Base-by-base conservation (phyloP, 2,797 vertebrate genomes). In the Cyclura pinguis region DNA sequence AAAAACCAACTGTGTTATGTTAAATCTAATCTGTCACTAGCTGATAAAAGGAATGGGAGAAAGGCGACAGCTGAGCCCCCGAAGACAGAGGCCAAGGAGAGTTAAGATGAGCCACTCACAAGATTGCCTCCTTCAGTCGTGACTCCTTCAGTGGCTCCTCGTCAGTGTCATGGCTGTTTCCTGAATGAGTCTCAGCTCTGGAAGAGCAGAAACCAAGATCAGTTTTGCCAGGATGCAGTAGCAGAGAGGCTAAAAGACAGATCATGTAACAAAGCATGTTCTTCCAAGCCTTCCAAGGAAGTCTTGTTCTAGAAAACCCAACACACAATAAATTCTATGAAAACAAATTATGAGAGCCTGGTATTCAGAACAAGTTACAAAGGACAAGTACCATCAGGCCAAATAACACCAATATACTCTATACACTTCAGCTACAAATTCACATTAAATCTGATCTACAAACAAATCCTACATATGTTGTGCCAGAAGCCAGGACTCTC, bases 71-170 rank as follows among this genome's bases (percentile, higher is more conserved):
- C 7, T 57, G 62, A 84, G 18, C 35, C 47, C 62, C 73, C 35
- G 67, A 67, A 81, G 8, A 1, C 74, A 16, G 27, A 57, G 0
- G 4, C 0, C 72, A 18, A 73, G 29, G 0, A 10, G 24, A 47
- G 80, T 77, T 6, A 50, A 1, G 20, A 29, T 0, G 29, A 2
- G 1, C 5, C 86, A 98, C 98, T 98, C 96, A 99, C 99, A 99
- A 97, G 95, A 98, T 98, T n/a, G 98, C 98, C 96, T 99, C 98
- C 93, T 98, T 98, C 96, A 97, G 95, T 74, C 95, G 94, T 42
- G 97, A 97, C 93, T 97, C 97, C 95, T 97, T 97, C 95, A 98
- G 97, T 10, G 97, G 97, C 96, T 98, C 97, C 91, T 98, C 98
- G 27, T 98, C 97, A 12, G 95, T 95, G 91, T 97, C 97, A 5